Evolutionary conservation across 2,113 vertebrate genomes (phyloP), one percentile per base, ranked within the genome.

Genomic region (Pristiophorus japonicus): DNA sequence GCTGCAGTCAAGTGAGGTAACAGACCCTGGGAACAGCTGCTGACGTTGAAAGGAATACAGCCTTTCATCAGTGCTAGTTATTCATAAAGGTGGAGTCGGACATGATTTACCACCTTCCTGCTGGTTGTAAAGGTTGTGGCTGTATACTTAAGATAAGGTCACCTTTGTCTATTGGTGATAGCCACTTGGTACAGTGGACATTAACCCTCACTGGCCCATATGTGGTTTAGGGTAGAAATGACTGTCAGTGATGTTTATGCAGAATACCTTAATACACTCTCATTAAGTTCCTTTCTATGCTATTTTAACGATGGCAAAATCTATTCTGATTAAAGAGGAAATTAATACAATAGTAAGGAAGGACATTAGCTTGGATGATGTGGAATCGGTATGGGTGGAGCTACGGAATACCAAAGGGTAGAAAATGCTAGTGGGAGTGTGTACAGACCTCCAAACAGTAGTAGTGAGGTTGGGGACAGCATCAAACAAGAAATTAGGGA

Each of bases 1-100:
- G 27, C 42, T 67, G 38, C 4, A 10, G 45, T 51, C 66, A 94
- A 70, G 38, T 51, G 65, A 94, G 65, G 66, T 27, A 94, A n/a
- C 93, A 94, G 66, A 94, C 42, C 91, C 91, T 34, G 93, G 42
- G 93, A 94, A 94, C 93, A 70, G 65, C 93, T 94, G 93, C 65
- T 94, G 42, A 47, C 24, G 4, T 94, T 90, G 55, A 90, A 51
- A 27, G 65, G 66, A 70, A 94, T 94, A 51, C 11, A 94, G 27
- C 93, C 14, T 92, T 62, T 30, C 93, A 94, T 42, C 42, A 38
- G 65, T 0, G 65, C 27, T 45, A 70, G 42, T 70, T 70, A 94
- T 30, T 92, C 65, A 94, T 42, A 67, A 67, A 67, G 91, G 91
- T 94, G 91, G 91, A 45, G 38, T 67, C 38, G 5, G 47, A 70